phyloP scores from a whole-genome alignment of 2,888 invertebrate species.

The Lepetodrilus schrolli region DNA sequence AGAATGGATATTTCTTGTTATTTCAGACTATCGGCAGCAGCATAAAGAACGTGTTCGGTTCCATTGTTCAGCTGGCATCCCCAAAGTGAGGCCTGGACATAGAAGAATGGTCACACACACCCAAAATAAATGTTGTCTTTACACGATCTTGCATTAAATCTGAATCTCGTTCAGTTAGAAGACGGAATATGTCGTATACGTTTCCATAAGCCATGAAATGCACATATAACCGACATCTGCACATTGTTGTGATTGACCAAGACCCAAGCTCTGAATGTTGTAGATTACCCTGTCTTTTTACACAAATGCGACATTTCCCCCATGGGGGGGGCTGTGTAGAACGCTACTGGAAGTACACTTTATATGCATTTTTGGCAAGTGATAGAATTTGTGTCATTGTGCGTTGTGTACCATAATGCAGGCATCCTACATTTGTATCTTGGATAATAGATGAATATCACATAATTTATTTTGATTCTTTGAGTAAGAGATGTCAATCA shows the following conservation, averaged over 20 bases:
- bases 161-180: neutral
- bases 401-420: neutral
- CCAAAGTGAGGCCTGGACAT: conserved; percentile 39
- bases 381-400: neutral
- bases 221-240: too few species aligned
- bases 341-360: neutral
- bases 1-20: too few species aligned
- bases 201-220: too few species aligned
- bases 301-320: neutral
- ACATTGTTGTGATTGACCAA: too few species aligned
- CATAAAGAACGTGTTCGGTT: conserved; percentile 62
- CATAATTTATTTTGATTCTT: neutral
- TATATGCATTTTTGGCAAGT: neutral
- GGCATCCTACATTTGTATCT: neutral
- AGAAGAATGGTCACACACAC: neutral
- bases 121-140: neutral
- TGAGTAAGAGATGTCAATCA: neutral
- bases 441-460: neutral
- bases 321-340: neutral
- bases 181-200: too few species aligned
- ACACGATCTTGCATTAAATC: neutral
- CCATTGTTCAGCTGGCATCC: conserved; percentile 48
- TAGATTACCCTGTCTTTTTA: neutral
- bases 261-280: neutral
- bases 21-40: conserved; percentile 62